phyloP scores from a whole-genome alignment of 1,140 invertebrate genomes.

The Tetragonula clypearis region DNA sequence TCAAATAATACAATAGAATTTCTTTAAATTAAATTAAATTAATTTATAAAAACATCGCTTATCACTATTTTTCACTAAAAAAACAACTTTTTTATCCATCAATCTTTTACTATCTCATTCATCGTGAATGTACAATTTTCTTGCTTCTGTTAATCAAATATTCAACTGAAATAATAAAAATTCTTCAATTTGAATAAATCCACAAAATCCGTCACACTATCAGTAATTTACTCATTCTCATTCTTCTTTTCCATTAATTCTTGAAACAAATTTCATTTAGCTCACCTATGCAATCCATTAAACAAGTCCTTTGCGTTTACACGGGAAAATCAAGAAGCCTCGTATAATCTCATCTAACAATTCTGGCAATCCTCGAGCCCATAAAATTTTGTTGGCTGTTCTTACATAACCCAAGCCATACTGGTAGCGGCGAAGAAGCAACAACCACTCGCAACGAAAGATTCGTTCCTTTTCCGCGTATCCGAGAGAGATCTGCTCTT shows the following conservation, averaged over 20 bases:
- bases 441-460: conserved; percentile 33
- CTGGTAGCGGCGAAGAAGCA: background rate
- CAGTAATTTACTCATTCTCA: no score
- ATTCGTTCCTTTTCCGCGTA: conserved; percentile 48
- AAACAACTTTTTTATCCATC: background rate
- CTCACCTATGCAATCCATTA: background rate
- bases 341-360: conserved; percentile 44
- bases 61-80: background rate
- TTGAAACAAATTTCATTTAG: background rate
- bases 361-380: conserved; percentile 19
- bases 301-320: background rate
- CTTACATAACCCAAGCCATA: conserved; percentile 38
- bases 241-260: no score
- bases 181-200: background rate
- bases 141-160: background rate
- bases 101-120: background rate
- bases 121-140: background rate
- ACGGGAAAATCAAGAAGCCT: background rate
- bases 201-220: background rate
- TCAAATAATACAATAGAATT: background rate
- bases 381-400: conserved; percentile 39
- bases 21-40: background rate
- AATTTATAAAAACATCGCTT: background rate
- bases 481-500: conserved; percentile 27
- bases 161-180: background rate